Evolutionary conservation across 2,797 vertebrate species (phyloP), one percentile per base, ranked within the genome.

Genomic region (Notoglanidium macrostoma): DNA sequence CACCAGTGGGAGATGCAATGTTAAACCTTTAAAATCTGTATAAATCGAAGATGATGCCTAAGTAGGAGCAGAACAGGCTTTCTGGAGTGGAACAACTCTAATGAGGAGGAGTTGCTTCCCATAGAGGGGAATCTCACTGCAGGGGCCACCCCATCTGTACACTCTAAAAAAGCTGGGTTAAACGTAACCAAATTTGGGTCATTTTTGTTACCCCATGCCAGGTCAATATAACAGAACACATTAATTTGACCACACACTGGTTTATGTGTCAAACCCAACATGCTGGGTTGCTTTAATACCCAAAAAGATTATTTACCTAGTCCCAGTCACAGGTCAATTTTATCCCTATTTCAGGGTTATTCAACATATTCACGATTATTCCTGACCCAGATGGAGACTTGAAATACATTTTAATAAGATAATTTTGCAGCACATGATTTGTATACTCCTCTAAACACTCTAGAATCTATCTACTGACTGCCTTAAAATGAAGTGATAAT

Each of bases 221-320:
- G 32, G 55, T 5, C 46, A 51, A 83, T 83, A 32, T 51, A 23
- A 83, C 46, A 26, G 49, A 67, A 54, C 35, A 81, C 57, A 26
- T 63, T 82, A 49, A 65, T 82, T 67, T 65, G 44, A 67, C n/a
- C 61, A 83, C n/a, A 67, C 46, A 32, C 61, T 32, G 17, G 63
- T n/a, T 67, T 29, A 3, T 51, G 15, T 51, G 61, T 21, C 23
- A 46, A 29, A 15, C 59, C 26, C 32, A 23, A 14, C 19, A 65
- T 65, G 1, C 14, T 61, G 76, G 19, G 19, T 57, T 32, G 23
- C 78, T 29, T 46, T 63, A 77, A 63, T 63, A 81, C 15, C 15
- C 51, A 3, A 1, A 29, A 65, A 19, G 7, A 44, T 61, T 46
- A 63, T 81, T 63, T 11, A 65, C 44, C 32, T 49, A 81, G 26